Evolutionary conservation across 2,113 vertebrate genomes (phyloP), one percentile per base, ranked within the genome.

Genomic region (Lophotis ruficrista): DNA sequence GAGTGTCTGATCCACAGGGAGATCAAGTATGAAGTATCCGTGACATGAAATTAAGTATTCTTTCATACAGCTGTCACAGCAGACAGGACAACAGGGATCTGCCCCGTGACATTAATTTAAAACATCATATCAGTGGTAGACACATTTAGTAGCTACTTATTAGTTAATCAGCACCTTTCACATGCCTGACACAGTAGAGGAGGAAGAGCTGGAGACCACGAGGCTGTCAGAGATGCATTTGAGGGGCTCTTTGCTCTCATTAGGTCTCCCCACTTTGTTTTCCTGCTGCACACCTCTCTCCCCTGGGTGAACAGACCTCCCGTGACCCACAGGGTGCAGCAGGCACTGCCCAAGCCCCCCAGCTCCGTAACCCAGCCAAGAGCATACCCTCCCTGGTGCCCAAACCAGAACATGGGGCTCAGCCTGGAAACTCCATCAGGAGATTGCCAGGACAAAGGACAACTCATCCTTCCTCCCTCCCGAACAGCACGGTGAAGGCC

Each of bases 321-420:
- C 12, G 3, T 8, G 62, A 85, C 4, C 14, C 37, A 23, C 8
- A 17, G 30, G 18, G 13, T 45, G 27, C 50, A 51, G 62, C 53
- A 61, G 37, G 33, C 37, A 43, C 23, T 50, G n/a, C 37, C 60
- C 76, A 51, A 54, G 12, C 2, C 20, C 57, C 33, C 0, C 1
- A 14, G 28, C 7, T 57, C 54, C 19, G 7, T 30, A 61, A 69
- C 18, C 43, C 43, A 69, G 22, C 16, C 30, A 48, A 62, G 13
- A 68, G 25, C 1, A 1, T 30, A 17, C 19, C 61, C 48, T 68
- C n/a, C 51, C 57, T 30, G 35, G 3, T 75, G 15, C 33, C 27
- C 37, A 2, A 15, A 2, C 6, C 56, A 53, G 38, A 87, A 19
- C 35, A 62, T 0, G 0, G 37, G 35, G 71, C 60, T 75, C 68